Conservation (phyloP, 2,113 vertebrate genomes). For the Aphyosemion australe region DNA sequence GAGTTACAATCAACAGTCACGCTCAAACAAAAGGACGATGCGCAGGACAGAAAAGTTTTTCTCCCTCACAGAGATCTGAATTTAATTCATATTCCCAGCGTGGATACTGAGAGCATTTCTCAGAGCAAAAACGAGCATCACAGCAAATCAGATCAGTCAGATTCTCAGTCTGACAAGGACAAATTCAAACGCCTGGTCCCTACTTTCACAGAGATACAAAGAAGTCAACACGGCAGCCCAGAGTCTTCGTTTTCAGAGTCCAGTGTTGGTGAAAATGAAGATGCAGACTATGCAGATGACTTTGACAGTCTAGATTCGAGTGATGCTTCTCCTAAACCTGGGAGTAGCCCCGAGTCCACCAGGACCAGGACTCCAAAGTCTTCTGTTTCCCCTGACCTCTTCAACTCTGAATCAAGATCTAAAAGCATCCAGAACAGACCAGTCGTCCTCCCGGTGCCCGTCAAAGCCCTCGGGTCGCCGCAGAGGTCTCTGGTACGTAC, state of each 20-base stretch:
- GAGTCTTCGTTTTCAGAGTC: constrained; percentile 71
- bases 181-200: constrained; percentile 22
- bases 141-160: constrained; percentile 34
- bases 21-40: constrained; percentile 8
- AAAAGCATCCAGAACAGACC: constrained; percentile 53
- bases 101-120: constrained; percentile 9
- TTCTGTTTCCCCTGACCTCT: constrained; percentile 12
- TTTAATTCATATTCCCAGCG: constrained; percentile 49
- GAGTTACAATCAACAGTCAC: constrained; percentile 5
- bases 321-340: constrained; percentile 55
- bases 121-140: constrained; percentile 27
- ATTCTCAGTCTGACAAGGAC: constrained; percentile 17
- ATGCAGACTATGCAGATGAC: constrained; percentile 82
- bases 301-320: constrained; percentile 77
- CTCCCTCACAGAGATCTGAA: constrained; percentile 26
- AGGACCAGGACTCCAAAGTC: constrained; percentile 43
- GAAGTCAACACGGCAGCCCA: constrained; percentile 33
- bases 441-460: constrained; percentile 65
- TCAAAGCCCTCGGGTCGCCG: constrained; percentile 81
- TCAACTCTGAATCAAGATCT: constrained; percentile 47
- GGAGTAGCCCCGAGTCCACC: constrained; percentile 68
- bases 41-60: constrained; percentile 9
- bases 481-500: constrained; percentile 71
- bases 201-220: constrained; percentile 5
- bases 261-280: constrained; percentile 67